Base-by-base conservation (phyloP, 2,797 vertebrate species). In the Decapterus maruadsi region DNA sequence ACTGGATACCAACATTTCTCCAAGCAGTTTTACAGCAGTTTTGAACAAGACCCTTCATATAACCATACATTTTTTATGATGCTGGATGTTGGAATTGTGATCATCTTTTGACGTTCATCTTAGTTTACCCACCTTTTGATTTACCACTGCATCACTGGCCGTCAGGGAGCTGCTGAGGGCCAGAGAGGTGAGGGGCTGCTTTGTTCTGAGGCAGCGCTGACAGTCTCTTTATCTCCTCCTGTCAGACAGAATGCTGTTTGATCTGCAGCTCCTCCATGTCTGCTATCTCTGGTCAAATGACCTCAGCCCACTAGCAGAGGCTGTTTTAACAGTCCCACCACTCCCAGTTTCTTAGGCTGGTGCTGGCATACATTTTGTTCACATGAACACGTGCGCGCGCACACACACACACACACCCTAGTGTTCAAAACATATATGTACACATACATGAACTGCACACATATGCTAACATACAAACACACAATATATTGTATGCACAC, bases 161-260 rank as follows among this genome's bases (percentile, higher is more conserved):
- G 54, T 86, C 85, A 76, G 89, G 87, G 90, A 91, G 90, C 86
- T 68, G 80, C 72, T 84, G 86, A 81, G 86, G 89, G 90, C 89
- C 83, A 48, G 76, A 84, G 88, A 92, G 89, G 88, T 90, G 91
- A 93, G 78, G 59, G 65, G 86, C 75, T 88, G 88, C 93, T 94
- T 94, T 95, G 93, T 95, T 93, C 88, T 93, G 87, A 87, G 77
- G 84, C 57, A 68, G 81, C 78, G 68, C 90, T 93, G 87, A 90
- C 91, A 87, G 89, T 87, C 89, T 92, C 90, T 94, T 94, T 93
- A 94, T 94, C 91, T 94, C 81, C 78, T 91, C 83, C 92, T 92
- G 92, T 95, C 92, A 91, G 90, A 90, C 86, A 92, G 85, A 93
- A 91, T 84, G 65, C 80, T 89, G 87, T 94, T 93, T 94, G 89